phyloP scores from a whole-genome alignment of 2,113 vertebrate species.

The Bubo blakistoni region DNA sequence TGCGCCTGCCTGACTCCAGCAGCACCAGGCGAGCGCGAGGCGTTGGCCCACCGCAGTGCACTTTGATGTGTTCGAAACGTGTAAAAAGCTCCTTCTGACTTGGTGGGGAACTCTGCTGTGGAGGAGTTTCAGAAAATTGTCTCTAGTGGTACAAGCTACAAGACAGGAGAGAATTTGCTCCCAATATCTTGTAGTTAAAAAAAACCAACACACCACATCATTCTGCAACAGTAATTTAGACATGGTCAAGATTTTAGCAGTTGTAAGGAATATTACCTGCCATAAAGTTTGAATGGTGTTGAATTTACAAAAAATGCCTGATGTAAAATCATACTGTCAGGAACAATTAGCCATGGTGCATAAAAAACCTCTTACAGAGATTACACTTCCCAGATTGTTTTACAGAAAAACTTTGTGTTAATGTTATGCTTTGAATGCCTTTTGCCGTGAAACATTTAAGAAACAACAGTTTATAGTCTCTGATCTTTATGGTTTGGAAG shows the following conservation, averaged over 20 bases:
- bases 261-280: slow-evolving; percentile 43
- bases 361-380: slow-evolving; percentile 64
- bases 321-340: slow-evolving; percentile 55
- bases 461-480: slow-evolving; percentile 66
- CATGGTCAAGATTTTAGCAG: slow-evolving; percentile 9
- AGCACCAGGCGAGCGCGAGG: background rate
- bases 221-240: slow-evolving; percentile 27
- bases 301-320: slow-evolving; percentile 41
- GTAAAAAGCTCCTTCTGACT: background rate
- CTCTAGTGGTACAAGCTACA: background rate
- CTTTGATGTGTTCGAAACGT: background rate
- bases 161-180: background rate
- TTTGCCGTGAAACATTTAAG: slow-evolving; percentile 65
- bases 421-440: slow-evolving; percentile 64
- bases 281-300: slow-evolving; percentile 33
- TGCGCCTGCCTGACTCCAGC: background rate
- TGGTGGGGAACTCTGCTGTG: background rate
- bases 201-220: background rate
- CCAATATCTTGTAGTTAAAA: background rate
- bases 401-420: slow-evolving; percentile 65
- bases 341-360: slow-evolving; percentile 62
- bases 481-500: slow-evolving; percentile 68
- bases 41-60: rapidly evolving
- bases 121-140: background rate
- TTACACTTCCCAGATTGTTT: slow-evolving; percentile 67